These are phyloP conservation scores for Drosophila nebulosa DNA, from an alignment of 1,140 invertebrate genomes.

Conservation along the genomic window DNA sequence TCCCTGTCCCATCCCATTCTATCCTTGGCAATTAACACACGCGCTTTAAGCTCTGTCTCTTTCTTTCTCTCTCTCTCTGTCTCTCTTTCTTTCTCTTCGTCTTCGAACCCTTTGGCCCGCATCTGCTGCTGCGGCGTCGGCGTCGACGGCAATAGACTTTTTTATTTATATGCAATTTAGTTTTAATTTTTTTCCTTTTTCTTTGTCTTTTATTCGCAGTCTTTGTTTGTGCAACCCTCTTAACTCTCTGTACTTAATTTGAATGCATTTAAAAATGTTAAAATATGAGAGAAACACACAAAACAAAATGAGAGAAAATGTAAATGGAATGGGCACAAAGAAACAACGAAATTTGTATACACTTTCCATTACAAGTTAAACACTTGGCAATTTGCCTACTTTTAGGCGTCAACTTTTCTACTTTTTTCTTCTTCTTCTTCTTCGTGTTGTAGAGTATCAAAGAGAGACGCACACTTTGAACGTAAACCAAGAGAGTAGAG, in stretches of 20 bases:
- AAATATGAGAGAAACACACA: slow-evolving; percentile 61
- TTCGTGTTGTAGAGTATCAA: neutral
- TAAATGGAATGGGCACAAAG: neutral
- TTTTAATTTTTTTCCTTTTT: slow-evolving; percentile 20
- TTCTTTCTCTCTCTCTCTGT: too few species aligned
- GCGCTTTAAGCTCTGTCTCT: neutral
- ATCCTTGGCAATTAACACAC: slow-evolving; percentile 35
- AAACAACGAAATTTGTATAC: neutral
- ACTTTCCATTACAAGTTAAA: neutral
- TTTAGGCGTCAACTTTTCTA: too few species aligned
- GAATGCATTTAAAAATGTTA: slow-evolving; percentile 79
- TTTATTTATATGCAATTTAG: slow-evolving; percentile 77
- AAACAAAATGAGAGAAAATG: slow-evolving; percentile 9
- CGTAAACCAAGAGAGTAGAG: slow-evolving; percentile 33
- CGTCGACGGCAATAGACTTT: slow-evolving; percentile 51
- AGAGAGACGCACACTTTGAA: slow-evolving; percentile 58
- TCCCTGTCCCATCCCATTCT: neutral
- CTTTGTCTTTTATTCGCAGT: neutral
- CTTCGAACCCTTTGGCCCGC: neutral
- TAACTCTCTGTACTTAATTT: slow-evolving; percentile 55
- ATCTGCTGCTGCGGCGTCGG: too few species aligned
- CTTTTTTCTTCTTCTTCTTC: neutral
- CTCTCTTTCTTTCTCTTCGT: too few species aligned
- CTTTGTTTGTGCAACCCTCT: slow-evolving; percentile 60
- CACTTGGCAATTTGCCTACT: too few species aligned